Base-by-base conservation (phyloP, 1,140 invertebrate species). In the Bombyx mandarina region DNA sequence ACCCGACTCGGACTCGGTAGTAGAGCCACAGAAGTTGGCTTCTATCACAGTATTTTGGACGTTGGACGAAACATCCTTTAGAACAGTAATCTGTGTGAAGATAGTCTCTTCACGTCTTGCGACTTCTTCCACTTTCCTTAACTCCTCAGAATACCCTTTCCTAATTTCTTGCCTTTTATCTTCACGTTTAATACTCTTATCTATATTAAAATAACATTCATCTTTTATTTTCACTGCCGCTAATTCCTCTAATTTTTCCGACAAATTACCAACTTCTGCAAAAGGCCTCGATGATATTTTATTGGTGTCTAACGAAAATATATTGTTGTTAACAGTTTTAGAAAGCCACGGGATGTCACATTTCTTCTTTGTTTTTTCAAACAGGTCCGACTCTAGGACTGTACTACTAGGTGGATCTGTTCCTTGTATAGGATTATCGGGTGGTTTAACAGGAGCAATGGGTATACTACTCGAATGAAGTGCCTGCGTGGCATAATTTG, bases 261-360 rank as follows among this genome's bases (percentile, higher is more conserved):
- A 73, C 73, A 77, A 76, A 75, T 69, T 73, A 75, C 72, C 76
- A 65, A 87, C 66, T 76, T 86, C 67, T 71, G 82, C 79, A 62
- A 87, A 87, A 77, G 81, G 79, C 75, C 84, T 82, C 74, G 75
- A 71, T 52, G 66, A 66, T 51, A 77, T 65, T 73, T 83, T 87
- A 64, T 75, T 81, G 71, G 69, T 60, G 68, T 85, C 74, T 75
- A 87, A 66, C 62, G 75, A 66, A 72, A 87, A 73, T 62, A 85
- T 80, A 60, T 85, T 87, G 76, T 87, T 87, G 62, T 87, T 87
- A 51, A 87, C 77, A 63, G 79, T 87, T 82, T 87, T 87, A 52
- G 82, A 82, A 62, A 87, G 72, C 84, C 84, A 87, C 55, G 84
- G 84, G 63, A 87, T 79, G 80, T 87, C 82, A 85, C 78, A 87